Percentiles rank a stretch among this genome's conserved stretches.
These are phyloP conservation scores for Genyomyrus donnyi DNA, from an alignment of 2,113 vertebrate genomes.

Conservation along the genomic window DNA sequence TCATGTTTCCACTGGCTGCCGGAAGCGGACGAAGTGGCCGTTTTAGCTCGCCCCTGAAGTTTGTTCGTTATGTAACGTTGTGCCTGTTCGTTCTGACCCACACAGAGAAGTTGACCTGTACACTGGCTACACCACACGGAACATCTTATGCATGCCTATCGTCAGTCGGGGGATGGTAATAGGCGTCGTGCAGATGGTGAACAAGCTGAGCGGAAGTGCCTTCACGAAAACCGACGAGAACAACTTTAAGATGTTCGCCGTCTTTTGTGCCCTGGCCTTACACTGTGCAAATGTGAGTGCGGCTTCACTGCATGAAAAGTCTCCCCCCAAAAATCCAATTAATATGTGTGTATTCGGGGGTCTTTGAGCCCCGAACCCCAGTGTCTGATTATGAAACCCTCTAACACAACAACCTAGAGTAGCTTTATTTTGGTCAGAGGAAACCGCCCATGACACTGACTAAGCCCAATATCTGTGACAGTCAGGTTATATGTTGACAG, in stretches of 20 bases:
- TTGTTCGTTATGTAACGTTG: neutral
- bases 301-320: neutral
- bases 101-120: constrained; percentile 93
- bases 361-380: neutral
- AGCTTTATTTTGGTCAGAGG: neutral
- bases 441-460: neutral
- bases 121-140: constrained; percentile 95
- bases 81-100: neutral
- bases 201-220: constrained; percentile 96
- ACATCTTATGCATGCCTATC: constrained; percentile 98
- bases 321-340: neutral
- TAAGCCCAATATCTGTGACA: neutral
- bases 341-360: neutral
- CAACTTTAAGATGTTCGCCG: constrained; percentile 99
- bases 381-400: neutral
- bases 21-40: neutral
- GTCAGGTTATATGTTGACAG: neutral
- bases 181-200: constrained; percentile 98
- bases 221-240: constrained; percentile 98
- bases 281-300: constrained; percentile 98
- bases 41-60: neutral
- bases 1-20: neutral
- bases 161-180: constrained; percentile 93
- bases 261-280: constrained; percentile 97
- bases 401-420: neutral